Evolutionary conservation across 2,888 invertebrate genomes (phyloP).

Genomic region (Homarus gammarus): DNA sequence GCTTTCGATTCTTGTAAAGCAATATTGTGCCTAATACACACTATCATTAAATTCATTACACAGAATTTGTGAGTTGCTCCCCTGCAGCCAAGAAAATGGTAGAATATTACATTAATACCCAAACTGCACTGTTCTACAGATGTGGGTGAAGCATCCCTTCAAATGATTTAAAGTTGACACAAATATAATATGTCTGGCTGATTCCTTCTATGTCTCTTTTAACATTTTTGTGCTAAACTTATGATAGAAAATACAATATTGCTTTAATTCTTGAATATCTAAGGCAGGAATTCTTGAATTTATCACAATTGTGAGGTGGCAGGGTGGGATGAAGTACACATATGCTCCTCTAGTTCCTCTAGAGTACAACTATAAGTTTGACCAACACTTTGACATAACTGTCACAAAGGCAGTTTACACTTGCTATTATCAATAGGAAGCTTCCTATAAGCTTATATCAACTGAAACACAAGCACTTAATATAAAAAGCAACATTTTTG

Average conservation of each 20-base stretch:
- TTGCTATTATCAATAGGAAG: not conserved
- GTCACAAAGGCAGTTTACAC: not conserved
- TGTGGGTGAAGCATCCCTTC: not conserved
- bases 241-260: not conserved
- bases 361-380: not conserved
- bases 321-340: not conserved
- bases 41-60: not conserved
- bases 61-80: not conserved
- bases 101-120: not conserved
- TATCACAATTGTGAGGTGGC: slow-evolving; percentile 7
- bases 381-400: not conserved
- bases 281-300: slow-evolving; percentile 9
- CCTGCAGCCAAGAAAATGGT: not conserved
- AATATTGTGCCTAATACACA: not conserved
- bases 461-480: slow-evolving; percentile 1
- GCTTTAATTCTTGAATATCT: slow-evolving; percentile 8
- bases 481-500: not conserved
- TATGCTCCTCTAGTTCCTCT: not conserved
- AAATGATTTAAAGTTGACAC: not conserved
- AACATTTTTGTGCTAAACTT: not conserved
- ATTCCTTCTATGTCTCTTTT: not conserved
- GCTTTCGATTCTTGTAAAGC: not conserved
- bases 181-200: not conserved
- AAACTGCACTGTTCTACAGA: not conserved
- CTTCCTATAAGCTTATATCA: not conserved